Percentiles rank a stretch among this genome's conserved stretches.
phyloP scores from a whole-genome alignment of 2,113 vertebrate genomes.

The Rattus rattus region DNA sequence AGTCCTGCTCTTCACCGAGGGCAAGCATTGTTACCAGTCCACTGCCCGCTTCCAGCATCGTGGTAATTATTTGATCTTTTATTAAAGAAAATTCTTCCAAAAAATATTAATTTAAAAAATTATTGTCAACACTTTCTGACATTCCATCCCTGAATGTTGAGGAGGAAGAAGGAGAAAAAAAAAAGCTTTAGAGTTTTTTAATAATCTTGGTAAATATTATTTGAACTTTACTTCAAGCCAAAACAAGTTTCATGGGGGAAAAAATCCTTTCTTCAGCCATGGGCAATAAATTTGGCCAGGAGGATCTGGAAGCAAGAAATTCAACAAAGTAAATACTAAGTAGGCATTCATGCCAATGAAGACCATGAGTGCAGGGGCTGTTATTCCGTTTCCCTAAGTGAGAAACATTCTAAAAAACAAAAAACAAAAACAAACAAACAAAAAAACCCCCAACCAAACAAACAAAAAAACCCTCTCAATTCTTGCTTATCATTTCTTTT shows the following conservation, averaged over 20 bases:
- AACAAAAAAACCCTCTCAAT: neutral
- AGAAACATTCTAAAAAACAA: conserved; percentile 39
- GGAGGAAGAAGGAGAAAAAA: conserved; percentile 64
- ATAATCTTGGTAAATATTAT: conserved; percentile 86
- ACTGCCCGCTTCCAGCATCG: conserved; percentile 51
- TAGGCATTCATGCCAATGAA: conserved; percentile 32
- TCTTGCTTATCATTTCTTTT: conserved; percentile 2
- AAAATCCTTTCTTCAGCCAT: conserved; percentile 81
- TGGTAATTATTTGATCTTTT: conserved; percentile 82
- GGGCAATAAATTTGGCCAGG: conserved; percentile 78
- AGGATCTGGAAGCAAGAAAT: conserved; percentile 67
- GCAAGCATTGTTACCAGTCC: conserved; percentile 60
- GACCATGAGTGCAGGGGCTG: conserved; percentile 21
- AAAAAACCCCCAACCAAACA: too few species aligned
- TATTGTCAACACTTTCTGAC: conserved; percentile 82
- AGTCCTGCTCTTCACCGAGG: neutral
- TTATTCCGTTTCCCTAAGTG: conserved; percentile 28
- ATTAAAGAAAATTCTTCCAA: conserved; percentile 79
- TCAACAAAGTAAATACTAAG: conserved; percentile 64
- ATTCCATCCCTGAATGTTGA: conserved; percentile 77
- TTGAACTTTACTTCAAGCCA: conserved; percentile 83
- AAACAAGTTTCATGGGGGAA: conserved; percentile 81
- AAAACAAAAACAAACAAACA: too few species aligned
- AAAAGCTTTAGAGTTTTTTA: conserved; percentile 83
- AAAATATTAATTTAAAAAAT: conserved; percentile 84